Percentiles rank a stretch among this genome's conserved stretches.
phyloP scores from a whole-genome alignment of 2,888 invertebrate genomes.

The Clanis bilineata region DNA sequence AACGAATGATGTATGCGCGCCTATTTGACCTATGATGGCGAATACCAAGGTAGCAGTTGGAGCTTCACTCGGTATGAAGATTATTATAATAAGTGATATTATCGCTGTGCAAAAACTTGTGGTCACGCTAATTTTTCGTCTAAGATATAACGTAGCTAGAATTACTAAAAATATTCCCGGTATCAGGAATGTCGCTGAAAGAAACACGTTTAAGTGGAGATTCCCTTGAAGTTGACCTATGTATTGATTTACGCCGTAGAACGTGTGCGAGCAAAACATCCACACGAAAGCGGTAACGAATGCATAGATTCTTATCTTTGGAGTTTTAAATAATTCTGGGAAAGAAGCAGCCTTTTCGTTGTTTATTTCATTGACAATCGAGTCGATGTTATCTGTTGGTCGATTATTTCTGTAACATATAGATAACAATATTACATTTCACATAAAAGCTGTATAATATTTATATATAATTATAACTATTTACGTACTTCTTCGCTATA shows the following conservation, averaged over 20 bases:
- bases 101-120: slow-evolving; percentile 54
- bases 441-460: no score
- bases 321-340: slow-evolving; percentile 85
- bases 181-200: slow-evolving; percentile 79
- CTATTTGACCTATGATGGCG: slow-evolving; percentile 88
- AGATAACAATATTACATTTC: not conserved
- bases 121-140: slow-evolving; percentile 55
- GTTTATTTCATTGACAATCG: slow-evolving; percentile 58
- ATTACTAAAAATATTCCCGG: slow-evolving; percentile 59
- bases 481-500: slow-evolving; percentile 80
- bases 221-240: slow-evolving; percentile 89
- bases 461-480: not conserved
- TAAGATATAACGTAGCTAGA: slow-evolving; percentile 54
- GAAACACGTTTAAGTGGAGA: slow-evolving; percentile 89
- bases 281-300: slow-evolving; percentile 86
- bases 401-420: slow-evolving; percentile 63
- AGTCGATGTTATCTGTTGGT: slow-evolving; percentile 55
- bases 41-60: slow-evolving; percentile 82
- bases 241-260: slow-evolving; percentile 92
- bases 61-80: slow-evolving; percentile 53
- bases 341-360: slow-evolving; percentile 46
- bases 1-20: slow-evolving; percentile 86
- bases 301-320: slow-evolving; percentile 85
- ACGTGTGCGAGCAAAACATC: slow-evolving; percentile 89
- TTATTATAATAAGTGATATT: slow-evolving; percentile 56